phyloP scores from a whole-genome alignment of 2,888 invertebrate genomes.

The Eumacrocentrus americanus region DNA sequence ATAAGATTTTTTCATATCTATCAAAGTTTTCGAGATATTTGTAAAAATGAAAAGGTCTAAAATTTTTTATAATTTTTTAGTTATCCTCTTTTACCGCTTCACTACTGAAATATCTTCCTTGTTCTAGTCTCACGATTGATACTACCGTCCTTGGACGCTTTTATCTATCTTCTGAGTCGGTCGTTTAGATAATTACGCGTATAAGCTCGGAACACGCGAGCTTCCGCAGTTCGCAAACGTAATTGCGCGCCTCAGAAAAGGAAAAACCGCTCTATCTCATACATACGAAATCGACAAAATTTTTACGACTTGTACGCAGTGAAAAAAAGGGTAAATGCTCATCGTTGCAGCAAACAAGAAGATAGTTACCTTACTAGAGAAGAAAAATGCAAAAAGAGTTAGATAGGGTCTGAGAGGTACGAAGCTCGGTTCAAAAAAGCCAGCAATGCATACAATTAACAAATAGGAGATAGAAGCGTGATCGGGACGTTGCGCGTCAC shows the following conservation, averaged over 20 bases:
- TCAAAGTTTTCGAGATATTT: too few species aligned
- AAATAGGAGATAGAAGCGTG: constrained; percentile 56
- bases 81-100: too few species aligned
- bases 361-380: too few species aligned
- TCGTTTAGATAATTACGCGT: constrained; percentile 4
- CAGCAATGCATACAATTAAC: constrained; percentile 50
- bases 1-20: too few species aligned
- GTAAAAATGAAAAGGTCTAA: too few species aligned
- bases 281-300: neutral
- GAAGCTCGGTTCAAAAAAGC: too few species aligned
- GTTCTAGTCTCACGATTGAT: constrained; percentile 5
- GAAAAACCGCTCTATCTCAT: neutral
- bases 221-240: constrained; percentile 36
- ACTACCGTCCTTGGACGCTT: neutral
- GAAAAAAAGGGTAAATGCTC: too few species aligned
- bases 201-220: constrained; percentile 35
- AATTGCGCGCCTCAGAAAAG: constrained; percentile 32
- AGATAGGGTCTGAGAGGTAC: too few species aligned
- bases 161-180: neutral
- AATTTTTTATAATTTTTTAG: too few species aligned
- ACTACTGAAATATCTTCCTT: neutral
- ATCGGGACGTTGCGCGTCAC: constrained; percentile 52
- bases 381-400: too few species aligned
- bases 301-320: neutral
- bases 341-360: too few species aligned